Evolutionary conservation across 2,888 invertebrate genomes (phyloP).

Genomic region (Metacarcinus magister): DNA sequence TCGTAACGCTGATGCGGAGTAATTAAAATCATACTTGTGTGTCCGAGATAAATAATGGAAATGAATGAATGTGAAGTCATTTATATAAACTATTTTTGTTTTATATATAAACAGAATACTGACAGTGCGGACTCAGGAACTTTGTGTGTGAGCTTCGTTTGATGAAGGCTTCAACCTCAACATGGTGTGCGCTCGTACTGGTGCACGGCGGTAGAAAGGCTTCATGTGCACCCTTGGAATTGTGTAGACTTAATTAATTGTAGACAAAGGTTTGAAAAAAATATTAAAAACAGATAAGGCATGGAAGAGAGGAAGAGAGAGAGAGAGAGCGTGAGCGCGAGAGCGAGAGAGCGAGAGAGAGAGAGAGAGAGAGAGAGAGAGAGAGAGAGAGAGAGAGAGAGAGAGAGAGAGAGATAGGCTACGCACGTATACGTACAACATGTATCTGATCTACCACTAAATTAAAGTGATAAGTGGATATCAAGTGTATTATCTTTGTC

Average conservation of each 20-base stretch:
- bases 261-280: neutral
- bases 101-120: neutral
- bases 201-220: no score
- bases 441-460: no score
- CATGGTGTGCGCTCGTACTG: no score
- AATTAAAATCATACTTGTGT: neutral
- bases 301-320: neutral
- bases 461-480: no score
- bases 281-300: neutral
- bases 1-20: neutral
- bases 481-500: no score
- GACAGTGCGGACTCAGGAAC: neutral
- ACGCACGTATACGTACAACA: neutral
- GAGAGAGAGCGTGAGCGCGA: slow-evolving; percentile 26
- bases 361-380: slow-evolving; percentile 53
- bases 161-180: neutral
- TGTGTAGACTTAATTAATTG: neutral
- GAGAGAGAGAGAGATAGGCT: slow-evolving; percentile 3
- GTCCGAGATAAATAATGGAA: neutral
- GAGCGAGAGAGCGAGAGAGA: slow-evolving; percentile 46
- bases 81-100: neutral
- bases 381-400: slow-evolving; percentile 51
- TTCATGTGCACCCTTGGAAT: neutral
- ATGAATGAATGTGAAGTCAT: neutral
- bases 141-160: neutral